Percentiles rank a stretch among this genome's conserved stretches.
These are phyloP conservation scores for Peromyscus leucopus DNA, from an alignment of 2,113 vertebrate genomes.

Conservation along the genomic window DNA sequence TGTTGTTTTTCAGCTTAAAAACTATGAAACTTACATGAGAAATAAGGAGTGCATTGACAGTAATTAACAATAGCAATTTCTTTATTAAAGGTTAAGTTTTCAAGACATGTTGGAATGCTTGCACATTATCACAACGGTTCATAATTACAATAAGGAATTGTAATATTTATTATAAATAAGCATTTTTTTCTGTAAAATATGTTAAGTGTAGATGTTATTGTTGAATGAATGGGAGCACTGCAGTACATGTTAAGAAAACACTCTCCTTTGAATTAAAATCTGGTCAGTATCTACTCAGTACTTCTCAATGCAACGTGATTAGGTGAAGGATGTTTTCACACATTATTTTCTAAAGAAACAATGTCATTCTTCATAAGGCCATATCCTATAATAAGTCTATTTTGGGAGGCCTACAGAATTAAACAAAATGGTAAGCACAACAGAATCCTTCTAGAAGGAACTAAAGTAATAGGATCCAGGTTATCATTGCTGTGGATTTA, in stretches of 20 bases:
- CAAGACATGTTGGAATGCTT: not conserved
- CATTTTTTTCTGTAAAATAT: not conserved
- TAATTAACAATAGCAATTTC: not conserved
- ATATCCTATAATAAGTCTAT: not conserved
- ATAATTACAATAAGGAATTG: not conserved
- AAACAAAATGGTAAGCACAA: constrained; percentile 18
- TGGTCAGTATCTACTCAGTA: not conserved
- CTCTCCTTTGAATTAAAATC: not conserved
- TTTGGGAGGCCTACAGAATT: not conserved
- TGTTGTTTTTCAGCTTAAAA: not conserved
- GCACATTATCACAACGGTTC: not conserved
- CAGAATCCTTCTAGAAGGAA: not conserved
- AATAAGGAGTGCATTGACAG: constrained; percentile 1
- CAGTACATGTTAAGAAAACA: not conserved
- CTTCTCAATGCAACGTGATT: not conserved
- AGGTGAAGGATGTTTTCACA: not conserved
- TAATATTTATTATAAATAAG: not conserved
- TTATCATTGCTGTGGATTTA: not conserved
- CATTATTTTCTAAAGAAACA: not conserved
- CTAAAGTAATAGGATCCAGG: not conserved
- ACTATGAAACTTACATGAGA: not conserved
- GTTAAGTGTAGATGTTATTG: not conserved
- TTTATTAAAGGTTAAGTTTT: not conserved
- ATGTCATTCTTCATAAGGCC: not conserved
- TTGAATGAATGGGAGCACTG: not conserved